phyloP scores from a whole-genome alignment of 2,797 vertebrate genomes.

The Betta splendens region DNA sequence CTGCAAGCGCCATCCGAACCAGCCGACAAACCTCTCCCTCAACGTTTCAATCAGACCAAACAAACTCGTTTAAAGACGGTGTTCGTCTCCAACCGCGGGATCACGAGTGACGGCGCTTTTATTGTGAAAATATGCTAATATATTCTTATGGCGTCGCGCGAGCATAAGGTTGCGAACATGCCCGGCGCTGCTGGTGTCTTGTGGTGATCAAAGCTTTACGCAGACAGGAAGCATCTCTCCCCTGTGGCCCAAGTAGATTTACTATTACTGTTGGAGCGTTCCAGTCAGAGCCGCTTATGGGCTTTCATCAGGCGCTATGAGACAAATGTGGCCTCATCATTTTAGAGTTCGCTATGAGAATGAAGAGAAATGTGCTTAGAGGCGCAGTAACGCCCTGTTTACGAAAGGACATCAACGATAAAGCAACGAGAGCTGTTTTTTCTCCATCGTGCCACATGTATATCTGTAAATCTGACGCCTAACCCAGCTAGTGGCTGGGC shows the following conservation, averaged over 20 bases:
- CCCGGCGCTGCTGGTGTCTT: constrained; percentile 61
- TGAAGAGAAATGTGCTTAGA: constrained; percentile 19
- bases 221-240: constrained; percentile 57
- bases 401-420: constrained; percentile 8
- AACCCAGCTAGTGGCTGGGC: neutral
- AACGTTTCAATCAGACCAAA: constrained; percentile 31
- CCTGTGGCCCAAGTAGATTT: constrained; percentile 65
- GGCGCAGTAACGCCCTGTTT: constrained; percentile 23
- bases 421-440: constrained; percentile 20
- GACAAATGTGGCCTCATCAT: constrained; percentile 38
- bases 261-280: constrained; percentile 58
- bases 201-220: constrained; percentile 70
- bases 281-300: constrained; percentile 48
- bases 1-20: constrained; percentile 19
- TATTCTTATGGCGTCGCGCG: constrained; percentile 52
- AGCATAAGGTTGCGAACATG: constrained; percentile 63
- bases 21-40: constrained; percentile 45
- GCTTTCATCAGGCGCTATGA: constrained; percentile 60
- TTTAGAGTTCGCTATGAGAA: constrained; percentile 13
- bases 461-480: too few species aligned
- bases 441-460: constrained; percentile 3
- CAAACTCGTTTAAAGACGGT: constrained; percentile 49
- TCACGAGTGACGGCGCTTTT: constrained; percentile 50
- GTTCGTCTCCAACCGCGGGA: constrained; percentile 48
- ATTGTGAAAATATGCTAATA: constrained; percentile 58